These are phyloP conservation scores for Eunapius fragilis DNA, from an alignment of 37 sponge, comb jelly and placozoan species.

Conservation along the genomic window DNA sequence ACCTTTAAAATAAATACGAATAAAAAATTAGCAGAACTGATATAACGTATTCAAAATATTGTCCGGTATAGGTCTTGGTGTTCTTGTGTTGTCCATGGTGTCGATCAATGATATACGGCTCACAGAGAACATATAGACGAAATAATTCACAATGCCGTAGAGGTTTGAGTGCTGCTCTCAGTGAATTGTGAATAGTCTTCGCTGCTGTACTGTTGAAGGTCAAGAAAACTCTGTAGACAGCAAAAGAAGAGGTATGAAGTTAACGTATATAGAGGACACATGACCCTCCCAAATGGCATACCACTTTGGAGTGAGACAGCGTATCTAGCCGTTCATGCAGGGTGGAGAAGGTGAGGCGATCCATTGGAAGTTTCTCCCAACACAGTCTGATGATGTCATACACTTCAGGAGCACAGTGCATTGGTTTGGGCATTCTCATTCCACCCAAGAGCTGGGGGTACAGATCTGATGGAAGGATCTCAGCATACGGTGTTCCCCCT, in stretches of 20 bases:
- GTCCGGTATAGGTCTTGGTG: too few species aligned
- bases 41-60: too few species aligned
- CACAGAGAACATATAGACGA: too few species aligned
- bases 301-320: constrained; percentile 57
- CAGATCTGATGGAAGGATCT: constrained; percentile 40
- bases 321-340: constrained; percentile 41
- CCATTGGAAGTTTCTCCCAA: constrained; percentile 49
- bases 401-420: constrained; percentile 68
- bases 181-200: constrained; percentile 27
- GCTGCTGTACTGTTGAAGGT: constrained; percentile 58
- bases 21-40: too few species aligned
- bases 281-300: constrained; percentile 8
- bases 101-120: too few species aligned
- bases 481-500: constrained; percentile 67
- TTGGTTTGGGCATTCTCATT: constrained; percentile 59
- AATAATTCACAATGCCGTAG: too few species aligned
- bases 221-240: constrained; percentile 47
- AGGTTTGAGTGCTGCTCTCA: too few species aligned
- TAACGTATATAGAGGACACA: too few species aligned
- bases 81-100: too few species aligned
- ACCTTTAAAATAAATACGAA: too few species aligned
- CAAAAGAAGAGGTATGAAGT: background rate
- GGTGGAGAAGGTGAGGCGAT: constrained; percentile 53
- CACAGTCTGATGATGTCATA: constrained; percentile 64
- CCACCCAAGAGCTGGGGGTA: constrained; percentile 51